These are phyloP conservation scores for Microctenopoma stevenorrisi DNA, from an alignment of 2,797 vertebrate genomes.

Conservation along the genomic window DNA sequence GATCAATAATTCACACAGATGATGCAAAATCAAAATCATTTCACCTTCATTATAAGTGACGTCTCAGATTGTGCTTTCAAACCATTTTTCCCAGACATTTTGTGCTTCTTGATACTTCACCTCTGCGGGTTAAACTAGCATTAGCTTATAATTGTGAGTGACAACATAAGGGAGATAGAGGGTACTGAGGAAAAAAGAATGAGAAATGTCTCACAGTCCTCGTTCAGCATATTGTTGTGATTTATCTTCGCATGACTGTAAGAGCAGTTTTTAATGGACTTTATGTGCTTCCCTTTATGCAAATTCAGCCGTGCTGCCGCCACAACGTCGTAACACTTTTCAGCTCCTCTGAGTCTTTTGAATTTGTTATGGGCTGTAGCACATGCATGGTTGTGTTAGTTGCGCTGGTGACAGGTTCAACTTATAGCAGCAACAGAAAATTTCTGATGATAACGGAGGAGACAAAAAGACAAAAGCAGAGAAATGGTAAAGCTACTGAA, in stretches of 20 bases:
- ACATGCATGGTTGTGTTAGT: not conserved
- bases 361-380: constrained; percentile 6
- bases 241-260: constrained; percentile 6
- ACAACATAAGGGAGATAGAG: not conserved
- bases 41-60: constrained; percentile 15
- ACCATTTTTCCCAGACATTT: constrained; percentile 11
- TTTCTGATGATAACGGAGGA: not conserved
- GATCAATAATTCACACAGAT: no score
- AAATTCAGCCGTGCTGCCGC: not conserved
- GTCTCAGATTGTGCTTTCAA: constrained; percentile 13
- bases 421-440: not conserved
- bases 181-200: not conserved
- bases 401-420: not conserved
- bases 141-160: constrained; percentile 2
- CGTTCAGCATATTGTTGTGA: constrained; percentile 18
- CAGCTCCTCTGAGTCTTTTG: constrained; percentile 3
- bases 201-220: not conserved
- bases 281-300: constrained; percentile 3
- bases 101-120: not conserved
- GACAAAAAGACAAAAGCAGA: constrained; percentile 1
- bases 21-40: not conserved
- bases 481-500: not conserved
- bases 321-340: constrained; percentile 12
- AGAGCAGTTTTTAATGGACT: constrained; percentile 9
- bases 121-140: constrained; percentile 31